Base-by-base conservation (phyloP, 1,140 invertebrate genomes). In the Philopotamus ludificatus region DNA sequence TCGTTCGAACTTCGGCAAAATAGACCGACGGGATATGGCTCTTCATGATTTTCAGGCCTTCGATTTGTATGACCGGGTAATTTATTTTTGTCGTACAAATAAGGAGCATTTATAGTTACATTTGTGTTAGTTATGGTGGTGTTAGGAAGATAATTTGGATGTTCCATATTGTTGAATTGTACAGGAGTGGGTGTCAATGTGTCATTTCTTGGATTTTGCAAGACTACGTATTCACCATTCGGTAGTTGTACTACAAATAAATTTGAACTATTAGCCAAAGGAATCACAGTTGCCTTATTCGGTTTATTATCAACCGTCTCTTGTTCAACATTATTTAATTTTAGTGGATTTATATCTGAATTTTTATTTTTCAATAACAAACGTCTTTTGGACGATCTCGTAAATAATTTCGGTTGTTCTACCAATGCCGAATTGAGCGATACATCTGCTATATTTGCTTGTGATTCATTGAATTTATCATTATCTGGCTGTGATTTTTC, bases 21-120 rank as follows among this genome's bases (percentile, higher is more conserved):
- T n/a, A 69, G 47, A 22, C 67, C 63, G 4, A 69, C 63, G 18
- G 67, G 67, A 58, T 70, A 66, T 26, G 68, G 68, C n/a, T 39
- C 47, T 22, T 22, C 21, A 2, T 50, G 20, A 2, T 7, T 22
- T 50, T 20, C 7, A 20, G 20, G 7, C 15, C 20, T 22, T 50
- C 20, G 4, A 16, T 50, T 21, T 21, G 23, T 7, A 22, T 50
- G 15, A 20, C 9, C 20, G 15, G 7, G 23, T 50, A 22, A 16
- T 50, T 50, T 55, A 15, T 8, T n/a, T 39, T 39, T 34, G 15
- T 10, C 20, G 1, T 23, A 44, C 23, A 58, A 45, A 1, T 9
- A 3, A 8, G 1, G 8, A 58, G 4, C 28, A 34, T 58, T 58
- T 8, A 2, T 25, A 10, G 8, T 26, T 8, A 54, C 51, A 26